Base-by-base conservation (phyloP, 2,888 invertebrate genomes). In the Falcaria lacertinaria region DNA sequence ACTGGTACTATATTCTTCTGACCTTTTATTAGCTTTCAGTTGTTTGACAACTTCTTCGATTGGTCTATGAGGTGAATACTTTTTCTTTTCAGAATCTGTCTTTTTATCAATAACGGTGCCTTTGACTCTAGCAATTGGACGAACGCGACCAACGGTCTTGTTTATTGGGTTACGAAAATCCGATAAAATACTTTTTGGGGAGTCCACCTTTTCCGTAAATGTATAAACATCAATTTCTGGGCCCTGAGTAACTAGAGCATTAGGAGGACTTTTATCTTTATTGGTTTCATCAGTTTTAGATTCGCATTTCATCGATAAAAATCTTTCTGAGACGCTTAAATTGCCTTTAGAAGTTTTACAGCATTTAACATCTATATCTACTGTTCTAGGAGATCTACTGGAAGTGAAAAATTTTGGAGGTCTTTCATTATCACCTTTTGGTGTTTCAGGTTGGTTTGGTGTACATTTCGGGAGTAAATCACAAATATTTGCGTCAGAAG, bases 1-100 rank as follows among this genome's bases (percentile, higher is more conserved):
- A 50, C 46, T 65, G 14, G 59, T 49, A 53, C 59, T 71, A 32
- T 74, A 48, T 51, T 85, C 86, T 68, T 88, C 88, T 33, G 81
- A 73, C 34, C 77, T 64, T 64, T 86, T 89, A 47, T 74, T 87
- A 2, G 85, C 85, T 60, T 86, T 88, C 13, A 88, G 53, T 44
- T 85, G 85, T 60, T 90, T 86, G 1, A 89, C 87, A 4, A 85
- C 87, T 73, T 87, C 87, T 74, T 87, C 89, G 42, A 89, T 88
- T 33, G 85, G 88, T 43, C 89, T 72, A 54, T 88, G 85, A 4
- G 88, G 86, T 11, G 87, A 84, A 60, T 81, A 85, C 50, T 87
- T 88, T 62, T 87, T 87, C 63, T 82, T 87, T 43, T 89, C 89
- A 1, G 72, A 51, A 44, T 90, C 90, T 22, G 72, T 59, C 52